Percentiles rank a stretch among this genome's conserved stretches.
Conservation (phyloP, 2,113 vertebrate species). For the Athene cunicularia region DNA sequence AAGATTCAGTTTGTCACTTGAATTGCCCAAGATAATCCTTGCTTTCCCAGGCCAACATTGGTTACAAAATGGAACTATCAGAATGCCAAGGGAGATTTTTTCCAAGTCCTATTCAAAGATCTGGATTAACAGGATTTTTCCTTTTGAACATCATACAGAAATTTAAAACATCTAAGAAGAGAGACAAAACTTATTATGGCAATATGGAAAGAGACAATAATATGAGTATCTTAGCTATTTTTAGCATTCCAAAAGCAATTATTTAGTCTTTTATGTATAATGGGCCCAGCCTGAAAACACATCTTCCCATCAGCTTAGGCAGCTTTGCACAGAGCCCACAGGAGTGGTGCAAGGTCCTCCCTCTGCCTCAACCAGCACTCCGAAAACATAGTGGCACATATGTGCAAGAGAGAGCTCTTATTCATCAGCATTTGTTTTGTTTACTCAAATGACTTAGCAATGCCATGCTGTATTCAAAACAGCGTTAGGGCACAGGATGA, state of each 20-base stretch:
- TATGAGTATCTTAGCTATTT: neutral
- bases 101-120: neutral
- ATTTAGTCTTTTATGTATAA: neutral
- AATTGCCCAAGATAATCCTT: neutral
- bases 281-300: neutral
- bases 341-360: rapidly evolving
- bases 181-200: neutral
- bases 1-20: neutral
- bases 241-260: neutral
- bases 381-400: neutral
- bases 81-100: neutral
- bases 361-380: neutral
- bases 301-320: neutral
- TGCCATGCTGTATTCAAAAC: neutral
- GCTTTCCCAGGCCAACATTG: neutral
- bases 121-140: neutral
- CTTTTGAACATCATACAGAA: neutral
- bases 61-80: neutral
- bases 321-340: neutral
- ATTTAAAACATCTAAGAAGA: neutral
- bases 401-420: neutral
- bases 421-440: neutral
- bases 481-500: neutral
- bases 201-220: neutral
- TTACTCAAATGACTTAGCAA: neutral